Base-by-base conservation (phyloP, 2,888 invertebrate genomes). In the Latheticus oryzae region DNA sequence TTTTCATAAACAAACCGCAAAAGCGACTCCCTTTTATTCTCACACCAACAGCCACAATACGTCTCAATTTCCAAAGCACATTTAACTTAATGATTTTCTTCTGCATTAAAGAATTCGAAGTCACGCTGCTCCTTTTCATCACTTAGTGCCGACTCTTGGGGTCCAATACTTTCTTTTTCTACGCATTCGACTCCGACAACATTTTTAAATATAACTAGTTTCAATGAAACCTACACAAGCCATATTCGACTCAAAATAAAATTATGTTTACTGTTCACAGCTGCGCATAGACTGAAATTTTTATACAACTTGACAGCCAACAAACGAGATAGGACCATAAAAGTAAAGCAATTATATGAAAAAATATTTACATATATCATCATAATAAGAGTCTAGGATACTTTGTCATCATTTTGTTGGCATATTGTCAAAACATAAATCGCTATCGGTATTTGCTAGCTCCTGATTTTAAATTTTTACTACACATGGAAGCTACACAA, bases 341-440 rank as follows among this genome's bases (percentile, higher is more conserved):
- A 54, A 47, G 23, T 38, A 32, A 42, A 52, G 21, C 51, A 52
- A 51, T 51, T 51, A 51, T 51, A 21, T 51, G 32, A 13, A 30
- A 37, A 52, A 50, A 50, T 50, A 54, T 54, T 54, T 54, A 37
- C 38, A 43, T 53, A 43, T 42, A 42, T 42, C 24, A 53, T 16
- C 19, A 43, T 43, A 43, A 47, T 33, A 12, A n/a, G 23, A 13
- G 17, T 9, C 15, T 33, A 7, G 21, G 21, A 32, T 26, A 21
- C 13, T 45, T 45, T 45, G 40, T 40, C 40, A 43, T 28, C 30
- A 43, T 30, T 30, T 17, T 47, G 35, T 32, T 47, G 35, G 43
- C 43, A 30, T 16, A 43, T 11, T 43, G 30, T 43, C 43, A 43
- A 30, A 28, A 23, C 17, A 23, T 38, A 37, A 37, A 37, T 37